Conservation (phyloP, 2,888 invertebrate genomes). For the Ctena decussata region DNA sequence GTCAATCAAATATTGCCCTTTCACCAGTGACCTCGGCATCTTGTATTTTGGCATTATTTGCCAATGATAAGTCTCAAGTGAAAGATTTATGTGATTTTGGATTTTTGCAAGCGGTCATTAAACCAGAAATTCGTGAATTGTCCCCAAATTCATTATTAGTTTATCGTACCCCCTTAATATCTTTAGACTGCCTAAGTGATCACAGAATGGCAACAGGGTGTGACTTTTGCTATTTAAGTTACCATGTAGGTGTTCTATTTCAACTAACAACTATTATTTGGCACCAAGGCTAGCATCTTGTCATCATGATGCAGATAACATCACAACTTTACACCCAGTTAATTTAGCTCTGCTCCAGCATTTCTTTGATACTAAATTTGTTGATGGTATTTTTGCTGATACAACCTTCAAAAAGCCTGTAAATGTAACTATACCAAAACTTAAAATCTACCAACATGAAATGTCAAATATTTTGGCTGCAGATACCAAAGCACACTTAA, state of each 20-base stretch:
- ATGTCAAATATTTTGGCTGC: neutral
- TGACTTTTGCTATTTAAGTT: neutral
- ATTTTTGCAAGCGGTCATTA: neutral
- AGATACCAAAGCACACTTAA: neutral
- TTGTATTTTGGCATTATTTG: conserved; percentile 1
- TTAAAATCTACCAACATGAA: conserved; percentile 5
- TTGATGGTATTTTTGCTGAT: neutral
- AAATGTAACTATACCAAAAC: neutral
- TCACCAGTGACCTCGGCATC: neutral
- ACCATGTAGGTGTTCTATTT: neutral
- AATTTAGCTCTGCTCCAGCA: neutral
- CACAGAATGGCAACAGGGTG: conserved; percentile 15
- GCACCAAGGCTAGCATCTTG: neutral
- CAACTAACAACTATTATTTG: neutral
- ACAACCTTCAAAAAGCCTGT: neutral
- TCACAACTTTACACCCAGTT: neutral
- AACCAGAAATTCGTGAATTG: neutral
- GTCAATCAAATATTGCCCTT: neutral
- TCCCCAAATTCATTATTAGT: neutral
- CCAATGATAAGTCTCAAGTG: neutral
- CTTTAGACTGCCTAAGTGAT: neutral
- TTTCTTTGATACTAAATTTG: neutral
- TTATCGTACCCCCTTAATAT: conserved; percentile 4
- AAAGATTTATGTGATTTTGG: neutral
- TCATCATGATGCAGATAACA: neutral